Percentiles rank a stretch among this genome's conserved stretches.
These are phyloP conservation scores for Muscidifurax raptorellus DNA, from an alignment of 1,140 invertebrate species.

Conservation along the genomic window DNA sequence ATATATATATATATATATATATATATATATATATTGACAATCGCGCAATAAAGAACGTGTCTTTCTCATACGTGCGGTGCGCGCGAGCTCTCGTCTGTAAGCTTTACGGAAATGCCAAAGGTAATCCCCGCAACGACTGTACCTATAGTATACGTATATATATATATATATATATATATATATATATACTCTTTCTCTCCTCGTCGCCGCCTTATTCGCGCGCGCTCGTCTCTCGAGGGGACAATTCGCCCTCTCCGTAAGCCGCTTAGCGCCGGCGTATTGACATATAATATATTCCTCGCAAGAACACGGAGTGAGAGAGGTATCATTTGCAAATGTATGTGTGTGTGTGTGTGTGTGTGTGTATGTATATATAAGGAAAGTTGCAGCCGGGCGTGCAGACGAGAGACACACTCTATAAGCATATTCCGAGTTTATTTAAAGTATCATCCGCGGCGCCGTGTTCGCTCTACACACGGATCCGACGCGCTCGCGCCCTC, in stretches of 20 bases:
- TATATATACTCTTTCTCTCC: constrained; percentile 8
- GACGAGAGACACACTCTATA: not conserved
- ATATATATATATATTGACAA: too few relatives aligned
- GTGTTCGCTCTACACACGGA: constrained; percentile 9
- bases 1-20: too few relatives aligned
- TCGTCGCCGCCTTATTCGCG: not conserved
- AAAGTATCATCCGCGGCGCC: constrained; percentile 47
- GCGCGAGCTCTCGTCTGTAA: not conserved
- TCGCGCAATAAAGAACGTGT: not conserved
- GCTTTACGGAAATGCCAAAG: not conserved
- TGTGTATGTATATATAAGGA: not conserved
- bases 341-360: not conserved
- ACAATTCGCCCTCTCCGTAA: constrained; percentile 48
- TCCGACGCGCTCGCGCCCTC: not conserved
- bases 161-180: too few relatives aligned
- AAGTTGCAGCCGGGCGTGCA: not conserved
- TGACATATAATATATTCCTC: constrained; percentile 54
- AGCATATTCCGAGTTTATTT: constrained; percentile 53
- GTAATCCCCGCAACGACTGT: constrained; percentile 17
- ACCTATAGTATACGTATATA: too few relatives aligned
- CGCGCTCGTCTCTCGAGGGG: constrained; percentile 20
- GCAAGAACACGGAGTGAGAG: constrained; percentile 28
- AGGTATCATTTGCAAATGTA: constrained; percentile 36
- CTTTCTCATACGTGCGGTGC: not conserved
- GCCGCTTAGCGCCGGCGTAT: constrained; percentile 51